Percentiles rank a stretch among this genome's conserved stretches.
These are phyloP conservation scores for Dusona sp. DNA, from an alignment of 2,888 invertebrate species.

Conservation along the genomic window DNA sequence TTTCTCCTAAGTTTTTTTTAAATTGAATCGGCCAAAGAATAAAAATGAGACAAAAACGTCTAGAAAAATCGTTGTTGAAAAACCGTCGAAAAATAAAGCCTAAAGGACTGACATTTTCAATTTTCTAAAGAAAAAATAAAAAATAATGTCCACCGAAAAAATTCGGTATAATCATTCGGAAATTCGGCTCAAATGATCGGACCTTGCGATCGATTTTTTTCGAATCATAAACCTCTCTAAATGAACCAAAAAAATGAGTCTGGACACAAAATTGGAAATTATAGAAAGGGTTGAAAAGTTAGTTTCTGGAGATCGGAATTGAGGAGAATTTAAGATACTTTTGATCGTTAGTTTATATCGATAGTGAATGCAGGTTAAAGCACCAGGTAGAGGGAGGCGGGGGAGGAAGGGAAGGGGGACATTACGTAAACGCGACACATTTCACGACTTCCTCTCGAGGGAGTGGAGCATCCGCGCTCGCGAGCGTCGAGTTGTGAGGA, in stretches of 20 bases:
- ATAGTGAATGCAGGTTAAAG: not conserved
- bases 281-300: not conserved
- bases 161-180: no score
- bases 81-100: no score
- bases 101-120: no score
- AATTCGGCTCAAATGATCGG: no score
- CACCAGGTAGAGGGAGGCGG: slow-evolving; percentile 11
- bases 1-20: no score
- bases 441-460: slow-evolving; percentile 77
- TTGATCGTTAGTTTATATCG: slow-evolving; percentile 5
- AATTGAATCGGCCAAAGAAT: no score
- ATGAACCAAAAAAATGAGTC: not conserved
- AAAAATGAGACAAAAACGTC: no score
- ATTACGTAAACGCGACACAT: slow-evolving; percentile 77
- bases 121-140: no score
- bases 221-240: not conserved
- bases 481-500: slow-evolving; percentile 50
- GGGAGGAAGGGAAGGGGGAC: slow-evolving; percentile 17
- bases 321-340: not conserved
- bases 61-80: no score
- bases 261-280: not conserved
- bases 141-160: no score
- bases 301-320: not conserved
- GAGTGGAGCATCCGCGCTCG: slow-evolving; percentile 79
- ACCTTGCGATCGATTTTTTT: no score